Percentiles rank a stretch among this genome's conserved stretches.
These are phyloP conservation scores for Cenopis cana DNA, from an alignment of 2,888 invertebrate genomes.

Conservation along the genomic window DNA sequence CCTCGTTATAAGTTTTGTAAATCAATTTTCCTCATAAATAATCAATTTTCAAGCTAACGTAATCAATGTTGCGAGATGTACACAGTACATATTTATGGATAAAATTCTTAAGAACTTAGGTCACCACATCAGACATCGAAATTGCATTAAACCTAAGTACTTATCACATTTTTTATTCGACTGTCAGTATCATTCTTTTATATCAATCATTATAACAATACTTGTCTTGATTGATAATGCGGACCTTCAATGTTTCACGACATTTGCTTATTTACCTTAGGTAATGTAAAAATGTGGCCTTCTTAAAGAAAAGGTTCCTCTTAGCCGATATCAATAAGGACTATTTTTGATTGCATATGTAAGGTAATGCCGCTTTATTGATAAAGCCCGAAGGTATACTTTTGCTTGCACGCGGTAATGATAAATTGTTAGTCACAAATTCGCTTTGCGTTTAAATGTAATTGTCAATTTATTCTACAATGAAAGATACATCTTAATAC, in stretches of 20 bases:
- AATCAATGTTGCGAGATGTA: no score
- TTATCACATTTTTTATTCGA: not conserved
- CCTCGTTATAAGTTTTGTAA: not conserved
- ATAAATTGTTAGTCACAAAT: conserved; percentile 13
- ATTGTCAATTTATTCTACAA: conserved; percentile 26
- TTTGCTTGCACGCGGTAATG: not conserved
- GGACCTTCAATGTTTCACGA: conserved; percentile 10
- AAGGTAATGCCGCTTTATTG: no score
- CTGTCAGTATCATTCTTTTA: not conserved
- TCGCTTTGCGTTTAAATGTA: conserved; percentile 4
- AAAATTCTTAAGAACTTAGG: not conserved
- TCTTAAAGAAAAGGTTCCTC: no score
- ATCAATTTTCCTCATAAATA: not conserved
- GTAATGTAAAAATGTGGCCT: not conserved
- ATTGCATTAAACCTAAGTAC: not conserved
- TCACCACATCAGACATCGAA: conserved; percentile 2
- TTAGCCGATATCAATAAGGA: no score
- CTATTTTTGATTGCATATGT: no score
- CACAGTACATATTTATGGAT: not conserved
- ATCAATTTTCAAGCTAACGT: not conserved
- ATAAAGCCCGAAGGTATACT: no score
- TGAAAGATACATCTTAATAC: conserved; percentile 44
- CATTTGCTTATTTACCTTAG: not conserved
- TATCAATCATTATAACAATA: not conserved
- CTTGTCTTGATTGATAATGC: conserved; percentile 25